Evolutionary conservation across 2,888 invertebrate genomes (phyloP).

Genomic region (Nipponacmea schrenckii): DNA sequence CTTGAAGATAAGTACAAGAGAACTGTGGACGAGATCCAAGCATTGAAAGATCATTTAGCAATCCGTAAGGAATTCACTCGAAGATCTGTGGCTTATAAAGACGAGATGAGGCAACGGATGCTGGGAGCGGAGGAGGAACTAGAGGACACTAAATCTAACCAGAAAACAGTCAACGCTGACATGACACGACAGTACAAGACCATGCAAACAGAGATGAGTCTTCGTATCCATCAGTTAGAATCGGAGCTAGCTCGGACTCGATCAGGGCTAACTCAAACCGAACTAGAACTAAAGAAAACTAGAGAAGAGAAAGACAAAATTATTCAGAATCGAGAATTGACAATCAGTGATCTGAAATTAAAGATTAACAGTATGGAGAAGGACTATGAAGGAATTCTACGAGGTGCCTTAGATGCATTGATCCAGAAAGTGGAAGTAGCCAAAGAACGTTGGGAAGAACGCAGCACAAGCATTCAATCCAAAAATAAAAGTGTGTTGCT

Average conservation of each 20-base stretch:
- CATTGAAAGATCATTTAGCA: slow-evolving; percentile 66
- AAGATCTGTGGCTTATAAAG: slow-evolving; percentile 50
- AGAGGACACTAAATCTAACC: slow-evolving; percentile 53
- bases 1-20: slow-evolving; percentile 64
- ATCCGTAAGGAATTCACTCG: slow-evolving; percentile 61
- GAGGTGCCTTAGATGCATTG: slow-evolving; percentile 49
- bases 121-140: slow-evolving; percentile 51
- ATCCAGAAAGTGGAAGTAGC: slow-evolving; percentile 55
- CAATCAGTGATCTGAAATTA: slow-evolving; percentile 50
- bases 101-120: slow-evolving; percentile 53
- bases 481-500: slow-evolving; percentile 60
- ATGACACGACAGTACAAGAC: slow-evolving; percentile 67
- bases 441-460: slow-evolving; percentile 58
- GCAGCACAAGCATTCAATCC: slow-evolving; percentile 55
- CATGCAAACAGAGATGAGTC: slow-evolving; percentile 64
- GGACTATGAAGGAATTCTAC: slow-evolving; percentile 46
- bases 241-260: slow-evolving; percentile 54
- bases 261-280: slow-evolving; percentile 41
- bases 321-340: slow-evolving; percentile 51
- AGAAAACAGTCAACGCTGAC: slow-evolving; percentile 61
- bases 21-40: slow-evolving; percentile 64
- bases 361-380: slow-evolving; percentile 58
- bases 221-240: slow-evolving; percentile 60
- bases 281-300: slow-evolving; percentile 45
- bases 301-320: slow-evolving; percentile 54